Percentiles rank a stretch among this genome's conserved stretches.
Conservation (phyloP, 2,113 vertebrate genomes). For the Peromyscus maniculatus region DNA sequence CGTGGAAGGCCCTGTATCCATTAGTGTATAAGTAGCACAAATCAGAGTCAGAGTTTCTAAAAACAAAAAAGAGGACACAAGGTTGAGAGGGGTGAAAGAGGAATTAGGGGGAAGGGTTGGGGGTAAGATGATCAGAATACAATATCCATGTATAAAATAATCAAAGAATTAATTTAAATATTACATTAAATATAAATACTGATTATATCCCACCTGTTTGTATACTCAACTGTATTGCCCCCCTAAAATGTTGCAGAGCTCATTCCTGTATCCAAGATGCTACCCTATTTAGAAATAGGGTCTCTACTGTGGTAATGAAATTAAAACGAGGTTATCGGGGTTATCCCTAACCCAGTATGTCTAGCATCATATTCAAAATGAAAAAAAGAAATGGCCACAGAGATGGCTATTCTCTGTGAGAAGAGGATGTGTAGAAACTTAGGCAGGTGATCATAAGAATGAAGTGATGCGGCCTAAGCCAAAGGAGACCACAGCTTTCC, state of each 20-base stretch:
- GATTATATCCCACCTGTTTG: background rate
- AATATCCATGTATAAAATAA: background rate
- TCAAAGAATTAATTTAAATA: background rate
- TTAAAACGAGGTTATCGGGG: background rate
- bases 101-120: too few relatives aligned
- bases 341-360: background rate
- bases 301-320: background rate
- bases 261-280: background rate
- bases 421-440: background rate
- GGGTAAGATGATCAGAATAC: background rate
- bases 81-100: background rate
- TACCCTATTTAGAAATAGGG: too few relatives aligned
- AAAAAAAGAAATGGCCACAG: background rate
- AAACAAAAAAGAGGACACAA: background rate
- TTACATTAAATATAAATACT: background rate
- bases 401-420: background rate
- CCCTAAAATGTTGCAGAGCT: background rate
- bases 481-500: background rate
- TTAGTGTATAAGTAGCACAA: background rate
- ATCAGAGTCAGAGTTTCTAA: background rate
- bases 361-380: background rate
- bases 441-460: background rate
- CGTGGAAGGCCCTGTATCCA: background rate
- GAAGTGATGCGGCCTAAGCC: accelerated
- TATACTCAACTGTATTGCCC: background rate